A percentile compares a stretch with the other conserved stretches of the same genome.
These are phyloP conservation scores for Napeogenes sylphis DNA, from an alignment of 2,888 invertebrate species.

Conservation along the genomic window DNA sequence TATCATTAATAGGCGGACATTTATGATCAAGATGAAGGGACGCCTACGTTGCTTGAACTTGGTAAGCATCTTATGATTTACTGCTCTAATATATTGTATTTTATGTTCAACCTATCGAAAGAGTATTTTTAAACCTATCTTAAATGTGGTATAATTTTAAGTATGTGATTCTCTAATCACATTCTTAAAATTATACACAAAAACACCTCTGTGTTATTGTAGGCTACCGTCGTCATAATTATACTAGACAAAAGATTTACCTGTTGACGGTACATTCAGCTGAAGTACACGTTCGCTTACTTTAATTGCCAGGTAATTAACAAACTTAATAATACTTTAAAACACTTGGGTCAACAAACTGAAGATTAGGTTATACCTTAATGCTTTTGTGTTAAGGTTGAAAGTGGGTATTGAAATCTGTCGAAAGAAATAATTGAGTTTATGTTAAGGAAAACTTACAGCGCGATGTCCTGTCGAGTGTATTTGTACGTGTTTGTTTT, in stretches of 20 bases:
- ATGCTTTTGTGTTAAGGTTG: slow-evolving; percentile 5
- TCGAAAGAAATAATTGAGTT: slow-evolving; percentile 19
- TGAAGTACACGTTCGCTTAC: slow-evolving; percentile 9
- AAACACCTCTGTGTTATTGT: too few relatives aligned
- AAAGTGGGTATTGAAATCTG: slow-evolving; percentile 4
- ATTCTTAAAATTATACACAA: too few relatives aligned
- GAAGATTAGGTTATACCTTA: slow-evolving; percentile 5
- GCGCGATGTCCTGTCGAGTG: slow-evolving; percentile 9
- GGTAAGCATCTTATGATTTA: too few relatives aligned
- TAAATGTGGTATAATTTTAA: neutral
- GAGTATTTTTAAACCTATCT: neutral
- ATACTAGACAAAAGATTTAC: neutral
- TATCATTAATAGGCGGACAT: too few relatives aligned
- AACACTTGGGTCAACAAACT: slow-evolving; percentile 17
- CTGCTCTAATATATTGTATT: too few relatives aligned
- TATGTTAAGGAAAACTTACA: slow-evolving; percentile 15
- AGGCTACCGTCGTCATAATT: neutral
- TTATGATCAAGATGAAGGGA: too few relatives aligned
- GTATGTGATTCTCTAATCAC: too few relatives aligned
- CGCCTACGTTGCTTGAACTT: too few relatives aligned
- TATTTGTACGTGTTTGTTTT: neutral
- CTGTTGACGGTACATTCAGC: slow-evolving; percentile 6
- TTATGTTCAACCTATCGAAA: neutral
- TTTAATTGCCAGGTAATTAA: slow-evolving; percentile 18
- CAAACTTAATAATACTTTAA: slow-evolving; percentile 18